Conservation (phyloP, 2,113 vertebrate genomes). For the Phaethornis superciliosus region DNA sequence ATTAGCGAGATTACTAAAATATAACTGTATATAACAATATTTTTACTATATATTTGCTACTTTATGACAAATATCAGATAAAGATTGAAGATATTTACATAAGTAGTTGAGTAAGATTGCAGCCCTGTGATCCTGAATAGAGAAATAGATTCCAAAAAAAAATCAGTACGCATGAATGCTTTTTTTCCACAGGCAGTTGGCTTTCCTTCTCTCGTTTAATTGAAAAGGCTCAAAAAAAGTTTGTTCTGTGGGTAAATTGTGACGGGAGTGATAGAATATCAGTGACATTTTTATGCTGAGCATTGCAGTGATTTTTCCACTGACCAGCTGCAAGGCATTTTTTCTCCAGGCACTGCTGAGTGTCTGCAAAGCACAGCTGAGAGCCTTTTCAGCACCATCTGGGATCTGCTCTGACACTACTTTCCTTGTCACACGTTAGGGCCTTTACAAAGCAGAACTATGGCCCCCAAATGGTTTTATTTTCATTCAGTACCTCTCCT, state of each 20-base stretch:
- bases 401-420: background rate
- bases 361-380: background rate
- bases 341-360: background rate
- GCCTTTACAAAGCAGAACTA: slow-evolving; percentile 15
- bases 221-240: slow-evolving; percentile 4
- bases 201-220: slow-evolving; percentile 8
- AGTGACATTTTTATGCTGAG: background rate
- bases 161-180: background rate
- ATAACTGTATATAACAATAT: background rate
- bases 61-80: background rate
- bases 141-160: background rate
- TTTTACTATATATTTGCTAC: background rate
- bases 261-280: background rate
- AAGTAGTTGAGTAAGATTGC: background rate
- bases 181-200: background rate
- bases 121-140: background rate
- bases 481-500: background rate
- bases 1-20: background rate
- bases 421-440: background rate
- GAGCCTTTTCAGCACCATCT: slow-evolving; percentile 23
- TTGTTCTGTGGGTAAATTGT: background rate
- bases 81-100: background rate
- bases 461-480: background rate
- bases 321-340: slow-evolving; percentile 32
- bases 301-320: background rate